Base-by-base conservation (phyloP, 37 sponge, comb jelly and placozoan genomes). In the Cladorhizidae sp. region DNA sequence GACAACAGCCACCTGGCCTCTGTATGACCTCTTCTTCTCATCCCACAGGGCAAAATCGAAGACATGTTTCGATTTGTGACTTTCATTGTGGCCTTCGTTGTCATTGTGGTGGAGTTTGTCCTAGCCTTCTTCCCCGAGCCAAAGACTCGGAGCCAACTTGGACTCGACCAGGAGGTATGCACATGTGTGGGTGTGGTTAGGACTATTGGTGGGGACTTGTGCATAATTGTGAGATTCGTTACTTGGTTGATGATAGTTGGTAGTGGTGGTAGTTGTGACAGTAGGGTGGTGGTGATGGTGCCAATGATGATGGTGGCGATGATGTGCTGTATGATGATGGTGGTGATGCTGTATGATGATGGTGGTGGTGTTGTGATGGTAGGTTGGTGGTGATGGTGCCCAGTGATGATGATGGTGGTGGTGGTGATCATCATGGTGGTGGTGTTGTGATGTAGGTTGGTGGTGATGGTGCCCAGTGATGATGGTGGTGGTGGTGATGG, bases 41-140 rank as follows among this genome's bases (percentile, higher is more conserved):
- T 50, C 52, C 6, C 54, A 18, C 59, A 87, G 89, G 38, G 68
- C 2, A 18, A 62, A 20, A 61, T 88, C 33, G 45, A 37, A 18
- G 86, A 90, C 36, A 5, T 56, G 65, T 81, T 80, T 43, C 81
- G 81, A 28, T 90, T 90, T 45, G 56, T 64, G 15, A 85, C 90
- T 2, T 79, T 80, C 67, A 54, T 62, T 40, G 54, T 90, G 51
- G 75, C 72, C 45, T 71, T 72, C 31, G 71, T 57, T 17, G 14
- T 57, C 50, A 75, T 71, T 52, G 43, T 88, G 33, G 80, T 81
- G 64, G 78, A 84, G 93, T 85, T 92, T 72, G 41, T 92, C 22
- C 71, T 92, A 40, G 38, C 76, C 56, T 55, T 93, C 51, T 70
- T 92, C 56, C 80, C 88, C 2, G 93, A 92, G 55, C 84, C 73